Evolutionary conservation across 2,113 vertebrate genomes (phyloP).

Genomic region (Mustela lutreola): DNA sequence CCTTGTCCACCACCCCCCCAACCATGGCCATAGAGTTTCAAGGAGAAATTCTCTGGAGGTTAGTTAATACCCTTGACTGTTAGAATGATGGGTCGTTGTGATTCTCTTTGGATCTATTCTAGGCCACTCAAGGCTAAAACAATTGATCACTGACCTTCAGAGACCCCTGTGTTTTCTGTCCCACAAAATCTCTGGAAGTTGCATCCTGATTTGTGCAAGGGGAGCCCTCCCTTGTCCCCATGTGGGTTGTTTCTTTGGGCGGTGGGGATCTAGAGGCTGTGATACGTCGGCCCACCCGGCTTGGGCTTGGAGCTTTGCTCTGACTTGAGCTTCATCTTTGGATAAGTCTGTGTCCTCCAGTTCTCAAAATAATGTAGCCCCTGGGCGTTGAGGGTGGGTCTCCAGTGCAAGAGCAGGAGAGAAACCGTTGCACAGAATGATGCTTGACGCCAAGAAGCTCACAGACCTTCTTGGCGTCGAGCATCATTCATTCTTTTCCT

Average conservation of each 20-base stretch:
- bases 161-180: neutral
- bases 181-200: neutral
- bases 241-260: neutral
- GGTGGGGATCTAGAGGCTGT: neutral
- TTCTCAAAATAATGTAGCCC: neutral
- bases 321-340: neutral
- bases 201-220: neutral
- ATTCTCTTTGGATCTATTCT: slow-evolving; percentile 57
- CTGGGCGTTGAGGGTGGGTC: neutral
- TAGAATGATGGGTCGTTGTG: neutral
- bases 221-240: neutral
- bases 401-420: neutral
- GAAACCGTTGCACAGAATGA: neutral
- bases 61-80: neutral
- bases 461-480: neutral
- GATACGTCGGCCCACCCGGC: neutral
- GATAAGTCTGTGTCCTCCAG: neutral
- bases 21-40: neutral
- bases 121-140: neutral
- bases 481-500: neutral
- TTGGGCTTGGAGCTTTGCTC: neutral
- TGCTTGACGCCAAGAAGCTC: no score
- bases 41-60: neutral
- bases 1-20: neutral
- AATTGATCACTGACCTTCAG: slow-evolving; percentile 64